Conservation (phyloP, 1,140 invertebrate genomes). For the Rhynchophorus ferrugineus region DNA sequence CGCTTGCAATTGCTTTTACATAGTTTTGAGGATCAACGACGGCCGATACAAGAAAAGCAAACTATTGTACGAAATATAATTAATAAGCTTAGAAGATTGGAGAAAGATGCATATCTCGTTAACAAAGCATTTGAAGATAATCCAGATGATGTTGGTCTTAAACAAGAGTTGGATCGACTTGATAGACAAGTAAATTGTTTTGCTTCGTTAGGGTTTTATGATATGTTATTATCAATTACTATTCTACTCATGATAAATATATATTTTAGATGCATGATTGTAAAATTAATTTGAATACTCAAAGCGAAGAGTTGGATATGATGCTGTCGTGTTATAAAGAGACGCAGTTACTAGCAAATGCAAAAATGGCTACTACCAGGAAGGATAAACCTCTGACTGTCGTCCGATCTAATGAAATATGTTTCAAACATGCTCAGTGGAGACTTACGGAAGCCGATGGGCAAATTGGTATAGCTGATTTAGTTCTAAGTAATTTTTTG, state of each 20-base stretch:
- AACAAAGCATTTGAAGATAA: conserved; percentile 73
- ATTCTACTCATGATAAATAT: no score
- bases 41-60: conserved; percentile 86
- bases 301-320: conserved; percentile 89
- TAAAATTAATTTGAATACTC: conserved; percentile 77
- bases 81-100: conserved; percentile 71
- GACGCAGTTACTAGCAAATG: conserved; percentile 60
- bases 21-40: conserved; percentile 81
- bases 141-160: conserved; percentile 54
- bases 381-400: conserved; percentile 64
- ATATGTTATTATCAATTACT: no score
- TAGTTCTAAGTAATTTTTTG: conserved; percentile 92
- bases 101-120: conserved; percentile 86
- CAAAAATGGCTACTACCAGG: conserved; percentile 46
- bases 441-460: conserved; percentile 94
- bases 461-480: conserved; percentile 92
- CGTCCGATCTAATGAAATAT: conserved; percentile 90
- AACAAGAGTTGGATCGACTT: conserved; percentile 59
- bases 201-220: no score
- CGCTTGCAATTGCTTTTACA: conserved; percentile 87
- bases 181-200: conserved; percentile 53
- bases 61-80: conserved; percentile 75
- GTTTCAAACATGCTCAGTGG: conserved; percentile 99
- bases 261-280: conserved; percentile 69
- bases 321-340: conserved; percentile 86